phyloP scores from a whole-genome alignment of 2,888 invertebrate genomes.

The Nomada lathburiana region DNA sequence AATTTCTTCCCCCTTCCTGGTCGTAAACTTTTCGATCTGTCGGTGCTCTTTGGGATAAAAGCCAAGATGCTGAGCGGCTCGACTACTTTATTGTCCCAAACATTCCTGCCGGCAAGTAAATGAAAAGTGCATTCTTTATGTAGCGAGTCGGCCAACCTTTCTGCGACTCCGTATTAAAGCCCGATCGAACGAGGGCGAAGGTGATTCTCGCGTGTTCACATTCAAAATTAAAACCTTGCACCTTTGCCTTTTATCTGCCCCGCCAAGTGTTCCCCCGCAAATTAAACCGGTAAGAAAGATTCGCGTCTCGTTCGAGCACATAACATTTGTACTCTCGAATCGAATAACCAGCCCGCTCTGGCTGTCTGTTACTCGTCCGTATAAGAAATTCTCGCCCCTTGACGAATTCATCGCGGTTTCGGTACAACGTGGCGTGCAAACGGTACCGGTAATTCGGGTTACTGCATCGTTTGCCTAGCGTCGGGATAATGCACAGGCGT shows the following conservation, averaged over 20 bases:
- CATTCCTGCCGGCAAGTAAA: conserved; percentile 24
- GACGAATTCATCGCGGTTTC: conserved; percentile 45
- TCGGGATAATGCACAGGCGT: conserved; percentile 39
- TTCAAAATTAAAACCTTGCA: no score
- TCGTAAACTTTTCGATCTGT: conserved; percentile 38
- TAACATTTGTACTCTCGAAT: neutral
- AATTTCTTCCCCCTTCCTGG: neutral
- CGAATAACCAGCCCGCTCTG: neutral
- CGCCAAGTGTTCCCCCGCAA: no score
- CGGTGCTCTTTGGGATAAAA: conserved; percentile 33
- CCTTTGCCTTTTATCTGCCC: no score
- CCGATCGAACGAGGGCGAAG: conserved; percentile 2
- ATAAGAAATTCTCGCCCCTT: conserved; percentile 24
- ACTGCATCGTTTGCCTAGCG: conserved; percentile 61
- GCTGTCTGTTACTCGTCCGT: conserved; percentile 1
- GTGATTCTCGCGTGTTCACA: neutral
- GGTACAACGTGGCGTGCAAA: conserved; percentile 45
- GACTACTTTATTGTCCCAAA: conserved; percentile 28
- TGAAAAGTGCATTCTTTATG: conserved; percentile 27
- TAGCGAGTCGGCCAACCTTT: neutral
- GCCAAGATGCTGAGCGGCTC: conserved; percentile 25
- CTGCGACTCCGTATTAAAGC: conserved; percentile 28
- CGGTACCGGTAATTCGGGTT: conserved; percentile 59
- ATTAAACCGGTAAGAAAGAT: neutral
- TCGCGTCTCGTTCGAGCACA: neutral